Evolutionary conservation across 2,113 vertebrate genomes (phyloP).

Genomic region (Ceuthmochares aereus): DNA sequence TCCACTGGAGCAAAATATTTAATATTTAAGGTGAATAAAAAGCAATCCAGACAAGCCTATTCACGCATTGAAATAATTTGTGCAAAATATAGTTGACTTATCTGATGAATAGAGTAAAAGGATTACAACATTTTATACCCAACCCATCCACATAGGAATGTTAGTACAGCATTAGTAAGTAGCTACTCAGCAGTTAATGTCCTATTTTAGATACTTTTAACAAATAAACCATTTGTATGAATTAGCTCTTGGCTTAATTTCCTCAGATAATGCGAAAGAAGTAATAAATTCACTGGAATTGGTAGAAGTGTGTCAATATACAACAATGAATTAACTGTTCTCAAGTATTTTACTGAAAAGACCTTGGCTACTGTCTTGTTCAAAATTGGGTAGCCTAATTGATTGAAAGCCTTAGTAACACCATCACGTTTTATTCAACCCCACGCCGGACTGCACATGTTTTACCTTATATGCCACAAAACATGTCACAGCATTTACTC

Average conservation of each 20-base stretch:
- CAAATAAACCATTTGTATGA: neutral
- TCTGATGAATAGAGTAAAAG: neutral
- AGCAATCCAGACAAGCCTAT: neutral
- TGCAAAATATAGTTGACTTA: neutral
- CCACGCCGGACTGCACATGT: neutral
- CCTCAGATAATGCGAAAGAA: neutral
- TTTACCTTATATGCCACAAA: neutral
- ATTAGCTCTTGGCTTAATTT: neutral
- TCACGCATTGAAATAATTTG: neutral
- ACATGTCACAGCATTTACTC: neutral
- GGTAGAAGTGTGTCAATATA: neutral
- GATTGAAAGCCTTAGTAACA: neutral
- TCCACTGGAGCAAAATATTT: neutral
- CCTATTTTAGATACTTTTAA: neutral
- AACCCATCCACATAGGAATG: neutral
- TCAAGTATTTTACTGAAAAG: neutral
- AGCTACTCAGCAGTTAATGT: neutral
- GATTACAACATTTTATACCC: neutral
- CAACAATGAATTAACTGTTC: neutral
- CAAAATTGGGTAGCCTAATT: neutral
- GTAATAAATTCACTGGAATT: neutral
- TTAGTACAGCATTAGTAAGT: neutral
- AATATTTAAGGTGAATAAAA: slow-evolving; percentile 7
- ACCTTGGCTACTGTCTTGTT: neutral
- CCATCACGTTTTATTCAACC: neutral